Base-by-base conservation (phyloP, 2,113 vertebrate species). In the Cebidichthys violaceus region DNA sequence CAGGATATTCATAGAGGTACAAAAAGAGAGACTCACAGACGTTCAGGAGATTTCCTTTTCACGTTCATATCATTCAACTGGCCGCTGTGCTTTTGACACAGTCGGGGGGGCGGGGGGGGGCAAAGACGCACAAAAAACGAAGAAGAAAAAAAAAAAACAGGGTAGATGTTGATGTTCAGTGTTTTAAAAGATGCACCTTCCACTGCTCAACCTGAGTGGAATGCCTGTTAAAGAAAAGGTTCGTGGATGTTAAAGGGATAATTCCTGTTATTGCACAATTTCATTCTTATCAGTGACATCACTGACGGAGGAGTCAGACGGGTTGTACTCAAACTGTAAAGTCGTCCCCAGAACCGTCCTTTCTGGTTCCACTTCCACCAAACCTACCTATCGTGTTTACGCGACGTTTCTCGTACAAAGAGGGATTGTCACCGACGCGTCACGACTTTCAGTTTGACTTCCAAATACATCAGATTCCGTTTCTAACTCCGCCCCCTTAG, bases 111-210 rank as follows among this genome's bases (percentile, higher is more conserved):
- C 6, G 37, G 37, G 37, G 8, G 52, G 41, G 4, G 47, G 27
- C 13, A 15, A 29, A 71, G 68, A 39, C 35, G 31, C 15, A 3
- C 1, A 57, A 24, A 57, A 69, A 65, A 11, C 5, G 6, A 50
- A 14, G 39, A 69, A 55, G 15, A 18, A 0, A n/a, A 71, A 62
- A 39, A 2, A 50, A 20, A 47, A 37, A 15, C 54, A 59, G 20
- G 4, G 35, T 81, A 64, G 55, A 85, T 47, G 45, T 79, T 84
- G 2, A 52, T 73, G 68, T 77, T 87, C 10, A 20, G 39, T 3
- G 65, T 83, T 88, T 77, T 54, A 77, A 78, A 86, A 88, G 89
- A 71, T 85, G 87, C 74, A 88, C 91, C 90, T 89, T 90, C 87
- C 86, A 78, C 83, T 75, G 0, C 9, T 9, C 22, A 18, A 57